These are phyloP conservation scores for Sinocyclocheilus grahami DNA, from an alignment of 2,113 vertebrate species.

Conservation along the genomic window DNA sequence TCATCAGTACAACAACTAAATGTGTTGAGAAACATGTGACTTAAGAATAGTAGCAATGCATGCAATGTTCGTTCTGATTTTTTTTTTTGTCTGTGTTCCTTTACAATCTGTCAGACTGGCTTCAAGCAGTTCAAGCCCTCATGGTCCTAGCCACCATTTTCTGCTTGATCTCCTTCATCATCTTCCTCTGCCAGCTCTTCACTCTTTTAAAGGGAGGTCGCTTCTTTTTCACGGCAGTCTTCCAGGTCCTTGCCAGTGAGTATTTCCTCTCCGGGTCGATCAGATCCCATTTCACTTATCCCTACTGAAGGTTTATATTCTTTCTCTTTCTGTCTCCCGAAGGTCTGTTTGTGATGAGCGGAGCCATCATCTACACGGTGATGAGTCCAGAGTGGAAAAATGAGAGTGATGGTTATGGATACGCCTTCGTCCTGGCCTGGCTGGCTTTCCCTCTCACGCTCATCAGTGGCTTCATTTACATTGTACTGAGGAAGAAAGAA, in stretches of 20 bases:
- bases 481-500: conserved; percentile 95
- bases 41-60: not conserved
- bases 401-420: conserved; percentile 69
- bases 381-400: conserved; percentile 68
- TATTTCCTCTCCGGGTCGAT: conserved; percentile 50
- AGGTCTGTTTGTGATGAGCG: conserved; percentile 97
- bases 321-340: not conserved
- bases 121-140: conserved; percentile 94
- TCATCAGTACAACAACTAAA: not conserved
- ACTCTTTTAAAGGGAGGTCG: conserved; percentile 92
- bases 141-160: conserved; percentile 96
- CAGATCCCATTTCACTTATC: conserved; percentile 23
- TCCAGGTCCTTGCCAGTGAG: conserved; percentile 96
- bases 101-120: conserved; percentile 81
- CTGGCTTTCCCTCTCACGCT: conserved; percentile 90
- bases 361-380: conserved; percentile 93
- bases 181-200: conserved; percentile 96
- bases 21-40: not conserved
- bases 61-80: too few species aligned
- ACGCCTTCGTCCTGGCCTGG: conserved; percentile 93
- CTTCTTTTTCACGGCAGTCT: conserved; percentile 92
- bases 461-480: conserved; percentile 90
- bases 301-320: not conserved
- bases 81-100: not conserved
- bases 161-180: conserved; percentile 88